A percentile compares a stretch with the other conserved stretches of the same genome.
These are phyloP conservation scores for Sebastes aleutianus DNA, from an alignment of 2,797 vertebrate species.

Conservation along the genomic window DNA sequence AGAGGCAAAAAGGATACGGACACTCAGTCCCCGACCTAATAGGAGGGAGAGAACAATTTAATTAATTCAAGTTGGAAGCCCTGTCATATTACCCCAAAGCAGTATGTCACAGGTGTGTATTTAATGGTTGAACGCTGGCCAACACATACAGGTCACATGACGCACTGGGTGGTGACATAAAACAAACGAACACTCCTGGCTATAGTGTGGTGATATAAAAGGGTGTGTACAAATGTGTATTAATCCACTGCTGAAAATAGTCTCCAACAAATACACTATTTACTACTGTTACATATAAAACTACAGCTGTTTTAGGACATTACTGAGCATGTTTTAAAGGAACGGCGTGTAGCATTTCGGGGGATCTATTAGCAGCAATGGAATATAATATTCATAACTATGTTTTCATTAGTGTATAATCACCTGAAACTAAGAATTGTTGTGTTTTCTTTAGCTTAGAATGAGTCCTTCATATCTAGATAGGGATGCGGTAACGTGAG, in stretches of 20 bases:
- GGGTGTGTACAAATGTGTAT: not conserved
- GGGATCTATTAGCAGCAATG: too few relatives aligned
- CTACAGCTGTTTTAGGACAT: not conserved
- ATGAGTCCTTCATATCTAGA: too few relatives aligned
- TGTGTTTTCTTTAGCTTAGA: too few relatives aligned
- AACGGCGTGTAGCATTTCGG: too few relatives aligned
- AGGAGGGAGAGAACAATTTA: not conserved
- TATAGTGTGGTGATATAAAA: not conserved
- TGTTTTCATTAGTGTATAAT: too few relatives aligned
- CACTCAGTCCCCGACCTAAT: not conserved
- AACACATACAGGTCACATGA: not conserved
- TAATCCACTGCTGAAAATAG: not conserved
- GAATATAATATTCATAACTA: too few relatives aligned
- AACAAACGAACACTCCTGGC: not conserved
- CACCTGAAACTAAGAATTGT: too few relatives aligned
- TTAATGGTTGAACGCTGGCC: not conserved
- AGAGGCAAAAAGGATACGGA: constrained; percentile 2
- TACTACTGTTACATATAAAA: not conserved
- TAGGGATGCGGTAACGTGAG: too few relatives aligned
- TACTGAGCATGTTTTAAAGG: not conserved
- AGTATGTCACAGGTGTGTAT: not conserved
- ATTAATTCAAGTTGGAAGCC: not conserved
- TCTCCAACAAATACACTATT: not conserved
- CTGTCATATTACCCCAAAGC: not conserved
- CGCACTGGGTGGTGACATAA: not conserved